A percentile compares a stretch with the other conserved stretches of the same genome.
phyloP scores from a whole-genome alignment of 2,113 vertebrate species.

The Equus przewalskii region DNA sequence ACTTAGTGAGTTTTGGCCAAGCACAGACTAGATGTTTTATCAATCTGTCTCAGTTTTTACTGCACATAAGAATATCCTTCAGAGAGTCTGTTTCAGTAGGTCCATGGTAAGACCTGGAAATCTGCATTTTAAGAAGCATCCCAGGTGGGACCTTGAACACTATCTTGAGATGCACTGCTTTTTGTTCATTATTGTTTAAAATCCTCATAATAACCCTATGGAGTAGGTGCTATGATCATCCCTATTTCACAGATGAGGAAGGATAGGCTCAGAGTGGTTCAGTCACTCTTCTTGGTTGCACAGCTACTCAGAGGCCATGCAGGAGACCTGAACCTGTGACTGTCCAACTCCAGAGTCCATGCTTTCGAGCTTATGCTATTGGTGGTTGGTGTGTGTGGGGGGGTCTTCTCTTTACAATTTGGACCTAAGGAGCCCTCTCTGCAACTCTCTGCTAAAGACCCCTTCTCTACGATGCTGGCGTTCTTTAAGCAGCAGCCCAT shows the following conservation, averaged over 20 bases:
- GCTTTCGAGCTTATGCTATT: background rate
- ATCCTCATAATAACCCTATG: background rate
- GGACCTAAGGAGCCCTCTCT: no score
- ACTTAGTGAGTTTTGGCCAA: background rate
- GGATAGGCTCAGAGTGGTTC: background rate
- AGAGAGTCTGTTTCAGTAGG: background rate
- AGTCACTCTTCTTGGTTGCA: background rate
- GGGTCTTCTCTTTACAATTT: background rate
- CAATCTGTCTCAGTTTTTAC: background rate
- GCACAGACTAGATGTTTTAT: background rate
- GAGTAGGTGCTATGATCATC: background rate
- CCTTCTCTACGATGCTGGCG: background rate
- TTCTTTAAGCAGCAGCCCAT: background rate
- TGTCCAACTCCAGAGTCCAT: rapidly evolving
- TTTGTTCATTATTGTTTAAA: background rate
- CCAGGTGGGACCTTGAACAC: background rate
- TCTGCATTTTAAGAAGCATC: background rate
- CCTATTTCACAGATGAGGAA: background rate
- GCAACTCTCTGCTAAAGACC: background rate
- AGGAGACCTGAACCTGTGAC: background rate
- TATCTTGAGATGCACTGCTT: background rate
- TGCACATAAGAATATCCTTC: background rate
- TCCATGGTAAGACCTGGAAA: background rate
- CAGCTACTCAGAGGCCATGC: background rate
- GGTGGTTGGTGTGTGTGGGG: background rate